phyloP scores from a whole-genome alignment of 2,797 vertebrate species.

The Pipistrellus pipistrellus region DNA sequence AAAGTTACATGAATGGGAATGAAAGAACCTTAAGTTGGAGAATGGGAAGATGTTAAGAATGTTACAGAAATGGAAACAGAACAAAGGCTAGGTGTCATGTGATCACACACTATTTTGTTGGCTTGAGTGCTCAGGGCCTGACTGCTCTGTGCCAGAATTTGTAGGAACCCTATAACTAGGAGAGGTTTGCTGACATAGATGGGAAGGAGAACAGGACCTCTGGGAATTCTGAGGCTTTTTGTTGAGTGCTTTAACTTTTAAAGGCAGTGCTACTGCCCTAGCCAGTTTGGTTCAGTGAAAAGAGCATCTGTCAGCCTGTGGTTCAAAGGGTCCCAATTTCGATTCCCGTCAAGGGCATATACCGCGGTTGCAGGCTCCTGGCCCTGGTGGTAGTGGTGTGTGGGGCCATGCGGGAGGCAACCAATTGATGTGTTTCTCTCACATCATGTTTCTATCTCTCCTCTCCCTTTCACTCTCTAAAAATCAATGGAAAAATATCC shows the following conservation, averaged over 20 bases:
- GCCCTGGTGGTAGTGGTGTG: too few relatives aligned
- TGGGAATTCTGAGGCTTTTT: conserved; percentile 8
- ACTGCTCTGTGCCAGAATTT: neutral
- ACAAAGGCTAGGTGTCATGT: conserved; percentile 3
- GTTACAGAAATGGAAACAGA: conserved; percentile 36
- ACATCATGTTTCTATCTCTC: too few relatives aligned
- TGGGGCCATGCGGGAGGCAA: too few relatives aligned
- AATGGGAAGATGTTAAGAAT: conserved; percentile 26
- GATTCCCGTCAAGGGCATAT: too few relatives aligned
- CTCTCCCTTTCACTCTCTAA: too few relatives aligned
- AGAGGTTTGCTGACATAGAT: conserved; percentile 29
- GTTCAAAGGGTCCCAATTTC: too few relatives aligned
- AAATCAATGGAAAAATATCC: too few relatives aligned
- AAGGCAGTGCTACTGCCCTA: too few relatives aligned
- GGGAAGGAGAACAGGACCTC: neutral
- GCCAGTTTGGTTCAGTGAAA: too few relatives aligned
- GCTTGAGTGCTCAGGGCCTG: conserved; percentile 14
- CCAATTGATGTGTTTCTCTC: too few relatives aligned
- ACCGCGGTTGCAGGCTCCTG: too few relatives aligned
- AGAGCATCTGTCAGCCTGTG: too few relatives aligned
- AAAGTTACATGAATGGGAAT: conserved; percentile 25
- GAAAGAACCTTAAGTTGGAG: conserved; percentile 15
- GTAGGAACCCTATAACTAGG: neutral
- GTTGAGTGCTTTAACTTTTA: conserved; percentile 7
- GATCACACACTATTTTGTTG: neutral